Percentiles rank a stretch among this genome's conserved stretches.
Evolutionary conservation across 2,888 invertebrate genomes (phyloP).

Genomic region (Troilus luridus): DNA sequence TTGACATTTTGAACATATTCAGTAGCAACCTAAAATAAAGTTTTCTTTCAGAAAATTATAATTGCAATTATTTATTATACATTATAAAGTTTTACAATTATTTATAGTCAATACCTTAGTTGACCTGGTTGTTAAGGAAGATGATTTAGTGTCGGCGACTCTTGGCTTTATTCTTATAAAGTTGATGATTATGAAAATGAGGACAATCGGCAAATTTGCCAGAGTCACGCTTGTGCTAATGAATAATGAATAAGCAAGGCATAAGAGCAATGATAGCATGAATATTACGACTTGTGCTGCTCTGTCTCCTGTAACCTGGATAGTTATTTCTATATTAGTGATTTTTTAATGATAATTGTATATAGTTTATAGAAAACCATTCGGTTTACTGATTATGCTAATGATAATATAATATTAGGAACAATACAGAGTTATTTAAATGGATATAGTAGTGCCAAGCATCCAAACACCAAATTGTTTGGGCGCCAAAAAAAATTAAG

Average conservation of each 20-base stretch:
- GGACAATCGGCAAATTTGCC: slow-evolving; percentile 21
- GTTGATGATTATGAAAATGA: slow-evolving; percentile 36
- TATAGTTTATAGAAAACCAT: no score
- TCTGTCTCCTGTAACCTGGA: slow-evolving; percentile 45
- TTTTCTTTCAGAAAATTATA: not conserved
- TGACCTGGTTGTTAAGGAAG: not conserved
- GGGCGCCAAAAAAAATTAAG: no score
- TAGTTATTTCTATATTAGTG: not conserved
- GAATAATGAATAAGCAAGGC: not conserved
- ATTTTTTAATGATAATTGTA: not conserved
- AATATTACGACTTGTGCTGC: slow-evolving; percentile 46
- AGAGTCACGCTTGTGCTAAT: not conserved
- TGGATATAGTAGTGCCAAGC: no score
- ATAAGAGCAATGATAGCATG: slow-evolving; percentile 24
- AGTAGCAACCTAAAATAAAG: slow-evolving; percentile 68
- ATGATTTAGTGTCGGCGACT: slow-evolving; percentile 8
- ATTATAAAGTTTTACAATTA: not conserved
- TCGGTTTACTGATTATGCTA: no score
- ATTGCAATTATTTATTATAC: not conserved
- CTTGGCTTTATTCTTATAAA: not conserved
- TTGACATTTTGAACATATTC: slow-evolving; percentile 70
- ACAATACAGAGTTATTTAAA: no score
- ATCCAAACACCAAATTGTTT: no score
- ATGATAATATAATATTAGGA: no score
- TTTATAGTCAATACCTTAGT: slow-evolving; percentile 4